A percentile compares a stretch with the other conserved stretches of the same genome.
phyloP scores from a whole-genome alignment of 2,797 vertebrate genomes.

The Lepilemur ruficaudatus region DNA sequence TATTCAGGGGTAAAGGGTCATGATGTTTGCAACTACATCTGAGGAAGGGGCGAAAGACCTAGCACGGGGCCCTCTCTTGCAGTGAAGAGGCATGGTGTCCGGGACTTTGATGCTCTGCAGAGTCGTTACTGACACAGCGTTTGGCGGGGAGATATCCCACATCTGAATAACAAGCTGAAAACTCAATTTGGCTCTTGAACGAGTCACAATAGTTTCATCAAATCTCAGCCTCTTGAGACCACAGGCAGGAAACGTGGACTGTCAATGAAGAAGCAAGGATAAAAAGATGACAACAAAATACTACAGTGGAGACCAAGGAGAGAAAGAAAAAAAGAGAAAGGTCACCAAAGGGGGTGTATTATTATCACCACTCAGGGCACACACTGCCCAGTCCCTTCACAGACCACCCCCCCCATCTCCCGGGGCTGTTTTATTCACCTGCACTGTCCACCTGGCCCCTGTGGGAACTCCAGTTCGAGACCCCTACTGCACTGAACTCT shows the following conservation, averaged over 20 bases:
- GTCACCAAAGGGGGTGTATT: no score
- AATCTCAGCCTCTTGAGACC: slow-evolving; percentile 6
- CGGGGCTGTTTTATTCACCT: not conserved
- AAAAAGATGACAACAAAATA: not conserved
- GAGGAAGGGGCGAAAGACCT: not conserved
- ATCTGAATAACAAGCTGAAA: slow-evolving; percentile 15
- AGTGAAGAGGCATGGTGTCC: rapidly evolving
- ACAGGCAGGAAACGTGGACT: not conserved
- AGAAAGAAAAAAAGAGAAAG: not conserved
- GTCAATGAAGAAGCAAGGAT: not conserved
- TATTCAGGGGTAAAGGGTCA: not conserved
- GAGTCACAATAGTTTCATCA: not conserved
- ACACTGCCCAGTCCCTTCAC: not conserved
- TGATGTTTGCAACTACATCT: not conserved
- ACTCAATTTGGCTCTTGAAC: not conserved
- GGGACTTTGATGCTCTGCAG: rapidly evolving
- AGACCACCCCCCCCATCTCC: not conserved
- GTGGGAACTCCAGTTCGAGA: not conserved
- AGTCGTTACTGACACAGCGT: not conserved
- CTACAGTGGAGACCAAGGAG: not conserved
- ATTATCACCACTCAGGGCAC: rapidly evolving
- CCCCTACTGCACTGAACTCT: not conserved
- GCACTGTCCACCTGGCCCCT: no score
- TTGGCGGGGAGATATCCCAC: not conserved
- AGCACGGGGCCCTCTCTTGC: not conserved